Conservation (phyloP, 2,888 invertebrate genomes). For the Meloe dianella region DNA sequence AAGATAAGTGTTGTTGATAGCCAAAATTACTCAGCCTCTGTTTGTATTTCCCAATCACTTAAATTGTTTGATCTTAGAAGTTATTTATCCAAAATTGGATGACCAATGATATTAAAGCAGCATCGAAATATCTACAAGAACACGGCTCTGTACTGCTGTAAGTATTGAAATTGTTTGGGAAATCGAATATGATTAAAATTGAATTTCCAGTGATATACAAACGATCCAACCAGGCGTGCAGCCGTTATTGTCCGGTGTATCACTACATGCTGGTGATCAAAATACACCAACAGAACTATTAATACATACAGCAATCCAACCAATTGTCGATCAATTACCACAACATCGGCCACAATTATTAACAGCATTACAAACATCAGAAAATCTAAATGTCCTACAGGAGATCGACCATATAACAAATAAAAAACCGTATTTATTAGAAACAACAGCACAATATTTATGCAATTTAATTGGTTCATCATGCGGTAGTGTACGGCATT, state of each 20-base stretch:
- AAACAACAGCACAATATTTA: constrained; percentile 68
- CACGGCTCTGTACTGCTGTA: constrained; percentile 77
- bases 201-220: constrained; percentile 64
- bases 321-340: constrained; percentile 57
- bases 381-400: constrained; percentile 68
- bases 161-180: no score
- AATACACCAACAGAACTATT: constrained; percentile 61
- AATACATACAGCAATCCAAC: constrained; percentile 60
- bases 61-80: no score
- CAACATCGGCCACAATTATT: constrained; percentile 63
- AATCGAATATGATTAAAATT: neutral
- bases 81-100: constrained; percentile 81
- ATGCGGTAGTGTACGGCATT: constrained; percentile 69
- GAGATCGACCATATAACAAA: constrained; percentile 77
- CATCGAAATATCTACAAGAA: constrained; percentile 74
- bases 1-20: no score
- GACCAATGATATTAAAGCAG: constrained; percentile 70
- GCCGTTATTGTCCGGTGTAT: constrained; percentile 68
- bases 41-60: no score
- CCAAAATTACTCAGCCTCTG: no score
- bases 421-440: constrained; percentile 71
- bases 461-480: constrained; percentile 70
- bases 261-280: constrained; percentile 63
- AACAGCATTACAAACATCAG: constrained; percentile 59
- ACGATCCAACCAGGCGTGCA: constrained; percentile 64